Evolutionary conservation across 2,888 invertebrate species (phyloP).

Genomic region (Athalia circularis): DNA sequence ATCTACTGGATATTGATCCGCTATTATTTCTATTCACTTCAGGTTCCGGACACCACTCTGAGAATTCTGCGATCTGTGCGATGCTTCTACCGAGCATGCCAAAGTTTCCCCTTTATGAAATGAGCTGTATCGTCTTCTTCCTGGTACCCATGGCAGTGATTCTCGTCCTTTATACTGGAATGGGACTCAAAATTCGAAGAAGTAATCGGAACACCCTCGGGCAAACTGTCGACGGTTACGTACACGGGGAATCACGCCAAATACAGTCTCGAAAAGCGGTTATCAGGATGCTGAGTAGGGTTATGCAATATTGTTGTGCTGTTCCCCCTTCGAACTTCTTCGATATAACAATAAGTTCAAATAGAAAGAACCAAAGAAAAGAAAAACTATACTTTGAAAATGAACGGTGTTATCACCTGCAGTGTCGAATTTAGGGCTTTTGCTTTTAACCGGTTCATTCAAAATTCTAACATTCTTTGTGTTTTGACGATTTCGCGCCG

Average conservation of each 20-base stretch:
- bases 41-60: conserved; percentile 76
- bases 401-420: too few relatives aligned
- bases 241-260: conserved; percentile 82
- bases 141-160: conserved; percentile 84
- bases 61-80: conserved; percentile 88
- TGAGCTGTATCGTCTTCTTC: conserved; percentile 90
- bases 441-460: background rate
- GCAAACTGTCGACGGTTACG: conserved; percentile 78
- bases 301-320: conserved; percentile 16
- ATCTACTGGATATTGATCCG: too few relatives aligned
- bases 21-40: conserved; percentile 20
- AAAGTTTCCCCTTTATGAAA: conserved; percentile 84
- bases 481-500: too few relatives aligned
- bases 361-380: background rate
- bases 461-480: too few relatives aligned
- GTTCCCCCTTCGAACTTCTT: conserved; percentile 6
- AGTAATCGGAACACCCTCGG: conserved; percentile 75
- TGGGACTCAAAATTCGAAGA: conserved; percentile 83
- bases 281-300: conserved; percentile 87
- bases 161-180: conserved; percentile 85
- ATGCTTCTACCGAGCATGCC: conserved; percentile 79
- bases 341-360: background rate
- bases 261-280: conserved; percentile 84
- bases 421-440: background rate
- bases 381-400: too few relatives aligned